Evolutionary conservation across 2,888 invertebrate species (phyloP).

Genomic region (Macroteleia sp.): DNA sequence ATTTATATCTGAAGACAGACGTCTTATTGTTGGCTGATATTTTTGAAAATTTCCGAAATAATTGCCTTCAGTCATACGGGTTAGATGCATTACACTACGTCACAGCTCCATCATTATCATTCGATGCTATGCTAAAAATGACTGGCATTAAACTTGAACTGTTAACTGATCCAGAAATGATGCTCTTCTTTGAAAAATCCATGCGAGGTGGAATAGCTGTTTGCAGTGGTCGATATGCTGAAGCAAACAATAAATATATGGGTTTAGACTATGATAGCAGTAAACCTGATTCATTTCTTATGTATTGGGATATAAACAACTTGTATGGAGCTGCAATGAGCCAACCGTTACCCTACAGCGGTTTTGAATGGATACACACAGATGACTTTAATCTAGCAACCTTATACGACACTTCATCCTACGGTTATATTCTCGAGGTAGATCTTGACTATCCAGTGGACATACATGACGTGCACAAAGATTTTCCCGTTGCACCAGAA

Average conservation of each 20-base stretch:
- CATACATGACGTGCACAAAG: slow-evolving; percentile 16
- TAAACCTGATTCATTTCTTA: slow-evolving; percentile 41
- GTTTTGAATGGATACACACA: slow-evolving; percentile 50
- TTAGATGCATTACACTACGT: background rate
- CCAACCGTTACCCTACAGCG: slow-evolving; percentile 54
- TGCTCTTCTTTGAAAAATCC: slow-evolving; percentile 14
- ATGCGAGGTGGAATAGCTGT: slow-evolving; percentile 1
- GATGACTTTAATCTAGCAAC: slow-evolving; percentile 4
- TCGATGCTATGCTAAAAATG: background rate
- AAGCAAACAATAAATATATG: slow-evolving; percentile 28
- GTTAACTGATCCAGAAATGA: slow-evolving; percentile 28
- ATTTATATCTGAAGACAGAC: slow-evolving; percentile 2
- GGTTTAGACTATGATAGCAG: slow-evolving; percentile 36
- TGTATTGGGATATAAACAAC: slow-evolving; percentile 68
- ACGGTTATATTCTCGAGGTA: slow-evolving; percentile 46
- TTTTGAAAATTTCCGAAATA: slow-evolving; percentile 42
- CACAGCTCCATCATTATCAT: background rate
- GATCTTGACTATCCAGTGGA: slow-evolving; percentile 28
- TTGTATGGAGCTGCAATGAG: slow-evolving; percentile 62
- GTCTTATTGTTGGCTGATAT: slow-evolving; percentile 23
- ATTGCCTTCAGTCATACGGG: slow-evolving; percentile 24
- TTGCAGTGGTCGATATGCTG: slow-evolving; percentile 33
- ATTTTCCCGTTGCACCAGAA: slow-evolving; percentile 28
- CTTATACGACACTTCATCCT: background rate
- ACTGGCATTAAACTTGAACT: background rate